These are phyloP conservation scores for Jaculus jaculus DNA, from an alignment of 2,113 vertebrate species.

Conservation along the genomic window DNA sequence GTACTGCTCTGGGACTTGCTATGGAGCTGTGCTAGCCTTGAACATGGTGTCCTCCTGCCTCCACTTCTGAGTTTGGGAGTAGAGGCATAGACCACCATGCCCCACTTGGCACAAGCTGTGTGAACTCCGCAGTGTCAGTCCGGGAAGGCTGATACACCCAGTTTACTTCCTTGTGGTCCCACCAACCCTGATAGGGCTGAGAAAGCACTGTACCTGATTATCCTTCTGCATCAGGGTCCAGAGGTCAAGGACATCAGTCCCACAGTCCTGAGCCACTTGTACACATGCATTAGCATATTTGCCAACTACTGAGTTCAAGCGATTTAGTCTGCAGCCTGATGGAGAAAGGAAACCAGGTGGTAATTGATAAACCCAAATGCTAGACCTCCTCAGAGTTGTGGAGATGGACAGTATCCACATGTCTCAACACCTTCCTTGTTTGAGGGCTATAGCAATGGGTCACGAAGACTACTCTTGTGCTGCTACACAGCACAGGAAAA, in stretches of 20 bases:
- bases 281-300: constrained; percentile 92
- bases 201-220: constrained; percentile 83
- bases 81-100: background rate
- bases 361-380: background rate
- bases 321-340: constrained; percentile 90
- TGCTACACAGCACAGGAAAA: background rate
- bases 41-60: background rate
- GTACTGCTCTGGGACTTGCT: background rate
- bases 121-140: background rate
- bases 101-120: background rate
- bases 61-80: background rate
- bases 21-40: background rate
- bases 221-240: constrained; percentile 95
- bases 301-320: constrained; percentile 86
- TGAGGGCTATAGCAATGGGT: rapidly evolving
- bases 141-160: no score
- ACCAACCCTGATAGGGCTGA: rapidly evolving
- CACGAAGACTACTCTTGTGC: rapidly evolving
- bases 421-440: rapidly evolving
- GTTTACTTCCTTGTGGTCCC: background rate
- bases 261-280: constrained; percentile 87
- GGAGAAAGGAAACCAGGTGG: background rate
- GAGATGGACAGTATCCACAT: background rate
- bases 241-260: constrained; percentile 89
- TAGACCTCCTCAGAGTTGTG: background rate